phyloP scores from a whole-genome alignment of 2,888 invertebrate genomes.

The Arge pagana region DNA sequence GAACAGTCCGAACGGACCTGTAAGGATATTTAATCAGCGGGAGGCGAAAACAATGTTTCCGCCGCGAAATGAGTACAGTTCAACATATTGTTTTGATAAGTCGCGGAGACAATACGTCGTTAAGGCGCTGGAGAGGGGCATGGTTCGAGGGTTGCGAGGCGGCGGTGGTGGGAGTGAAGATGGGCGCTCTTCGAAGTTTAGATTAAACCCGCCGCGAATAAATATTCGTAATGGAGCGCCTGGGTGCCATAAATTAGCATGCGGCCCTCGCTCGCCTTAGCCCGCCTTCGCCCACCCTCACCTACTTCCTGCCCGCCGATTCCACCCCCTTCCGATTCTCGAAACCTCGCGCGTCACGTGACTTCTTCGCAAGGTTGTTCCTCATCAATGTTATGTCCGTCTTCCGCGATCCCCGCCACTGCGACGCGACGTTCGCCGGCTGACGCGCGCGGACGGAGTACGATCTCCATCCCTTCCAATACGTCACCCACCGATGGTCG shows the following conservation, averaged over 20 bases:
- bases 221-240: slow-evolving; percentile 60
- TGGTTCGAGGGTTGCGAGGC: slow-evolving; percentile 17
- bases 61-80: slow-evolving; percentile 38
- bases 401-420: too few relatives aligned
- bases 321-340: slow-evolving; percentile 18
- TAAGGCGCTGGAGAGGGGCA: slow-evolving; percentile 43
- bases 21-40: slow-evolving; percentile 45
- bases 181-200: slow-evolving; percentile 55
- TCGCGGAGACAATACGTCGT: slow-evolving; percentile 57
- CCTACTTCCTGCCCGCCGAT: slow-evolving; percentile 11
- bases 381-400: too few relatives aligned
- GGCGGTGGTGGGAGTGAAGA: slow-evolving; percentile 33
- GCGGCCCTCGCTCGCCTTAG: slow-evolving; percentile 43
- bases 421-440: too few relatives aligned
- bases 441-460: slow-evolving; percentile 30
- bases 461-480: slow-evolving; percentile 46
- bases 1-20: slow-evolving; percentile 13
- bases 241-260: slow-evolving; percentile 59
- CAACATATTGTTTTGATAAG: slow-evolving; percentile 57
- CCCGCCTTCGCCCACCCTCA: too few relatives aligned
- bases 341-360: slow-evolving; percentile 8
- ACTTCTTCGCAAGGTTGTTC: slow-evolving; percentile 7
- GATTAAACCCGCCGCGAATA: slow-evolving; percentile 59
- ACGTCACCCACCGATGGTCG: too few relatives aligned
- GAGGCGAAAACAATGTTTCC: slow-evolving; percentile 27